A percentile compares a stretch with the other conserved stretches of the same genome.
Conservation (phyloP, 2,797 vertebrate genomes). For the Eptatretus atami region DNA sequence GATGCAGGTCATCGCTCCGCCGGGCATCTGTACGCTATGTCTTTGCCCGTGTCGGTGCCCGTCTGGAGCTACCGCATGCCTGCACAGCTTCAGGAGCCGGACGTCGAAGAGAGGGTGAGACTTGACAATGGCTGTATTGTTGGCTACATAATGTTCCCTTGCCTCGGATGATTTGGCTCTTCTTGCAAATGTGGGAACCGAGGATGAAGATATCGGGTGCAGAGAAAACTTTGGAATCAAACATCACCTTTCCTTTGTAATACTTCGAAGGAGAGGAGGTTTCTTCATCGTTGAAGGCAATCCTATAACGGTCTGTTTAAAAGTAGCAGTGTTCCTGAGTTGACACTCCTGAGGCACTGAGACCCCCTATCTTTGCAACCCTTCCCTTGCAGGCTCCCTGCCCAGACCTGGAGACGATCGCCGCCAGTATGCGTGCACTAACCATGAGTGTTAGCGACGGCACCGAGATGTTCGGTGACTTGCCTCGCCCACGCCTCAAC, state of each 20-base stretch:
- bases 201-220: no score
- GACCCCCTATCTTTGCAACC: no score
- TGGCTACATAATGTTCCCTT: no score
- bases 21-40: slow-evolving; percentile 35
- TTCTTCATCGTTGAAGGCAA: no score
- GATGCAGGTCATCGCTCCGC: slow-evolving; percentile 20
- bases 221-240: no score
- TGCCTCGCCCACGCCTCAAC: slow-evolving; percentile 55
- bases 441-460: slow-evolving; percentile 38
- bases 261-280: no score
- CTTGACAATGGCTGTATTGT: slow-evolving; percentile 6
- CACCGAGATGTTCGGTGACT: slow-evolving; percentile 53
- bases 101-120: slow-evolving; percentile 10
- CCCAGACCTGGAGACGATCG: slow-evolving; percentile 51
- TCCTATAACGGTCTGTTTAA: no score
- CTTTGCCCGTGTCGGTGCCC: slow-evolving; percentile 43
- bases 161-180: no score
- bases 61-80: slow-evolving; percentile 37
- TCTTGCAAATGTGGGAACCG: no score
- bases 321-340: no score
- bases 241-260: no score
- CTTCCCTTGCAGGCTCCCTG: slow-evolving; percentile 22
- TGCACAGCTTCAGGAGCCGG: slow-evolving; percentile 16
- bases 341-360: no score
- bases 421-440: slow-evolving; percentile 56